These are phyloP conservation scores for Apodemus speciosus DNA, from an alignment of 2,113 vertebrate genomes.

Conservation along the genomic window DNA sequence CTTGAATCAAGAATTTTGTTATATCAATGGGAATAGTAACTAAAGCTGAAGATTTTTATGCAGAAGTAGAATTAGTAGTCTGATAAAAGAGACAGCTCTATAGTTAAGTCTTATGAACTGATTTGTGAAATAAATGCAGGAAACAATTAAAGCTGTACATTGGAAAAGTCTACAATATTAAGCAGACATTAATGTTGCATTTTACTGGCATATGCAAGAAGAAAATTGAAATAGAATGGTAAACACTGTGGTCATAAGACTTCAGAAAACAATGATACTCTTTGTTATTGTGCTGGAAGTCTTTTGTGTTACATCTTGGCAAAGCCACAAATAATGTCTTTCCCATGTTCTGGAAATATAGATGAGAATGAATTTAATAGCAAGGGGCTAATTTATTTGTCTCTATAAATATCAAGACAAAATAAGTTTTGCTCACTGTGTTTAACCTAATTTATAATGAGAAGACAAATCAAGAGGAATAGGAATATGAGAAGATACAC, in stretches of 20 bases:
- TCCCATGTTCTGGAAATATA: not conserved
- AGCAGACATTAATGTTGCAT: not conserved
- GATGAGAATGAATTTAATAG: not conserved
- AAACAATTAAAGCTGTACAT: not conserved
- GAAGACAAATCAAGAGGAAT: not conserved
- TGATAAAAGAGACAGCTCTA: not conserved
- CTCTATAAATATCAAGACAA: not conserved
- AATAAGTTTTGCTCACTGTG: not conserved
- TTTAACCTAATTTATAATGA: not conserved
- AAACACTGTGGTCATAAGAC: not conserved
- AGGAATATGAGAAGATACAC: not conserved
- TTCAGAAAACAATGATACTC: not conserved
- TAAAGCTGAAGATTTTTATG: not conserved
- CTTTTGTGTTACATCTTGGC: not conserved
- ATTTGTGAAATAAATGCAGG: not conserved
- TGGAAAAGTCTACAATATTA: too few relatives aligned
- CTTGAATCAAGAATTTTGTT: not conserved
- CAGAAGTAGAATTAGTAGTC: not conserved
- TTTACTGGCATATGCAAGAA: not conserved
- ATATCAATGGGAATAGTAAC: not conserved
- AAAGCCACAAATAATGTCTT: not conserved
- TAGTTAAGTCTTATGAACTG: not conserved
- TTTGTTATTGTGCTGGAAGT: not conserved
- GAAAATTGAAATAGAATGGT: not conserved
- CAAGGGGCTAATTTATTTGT: not conserved